Base-by-base conservation (phyloP, 1,140 invertebrate genomes). In the Danaus plexippus region DNA sequence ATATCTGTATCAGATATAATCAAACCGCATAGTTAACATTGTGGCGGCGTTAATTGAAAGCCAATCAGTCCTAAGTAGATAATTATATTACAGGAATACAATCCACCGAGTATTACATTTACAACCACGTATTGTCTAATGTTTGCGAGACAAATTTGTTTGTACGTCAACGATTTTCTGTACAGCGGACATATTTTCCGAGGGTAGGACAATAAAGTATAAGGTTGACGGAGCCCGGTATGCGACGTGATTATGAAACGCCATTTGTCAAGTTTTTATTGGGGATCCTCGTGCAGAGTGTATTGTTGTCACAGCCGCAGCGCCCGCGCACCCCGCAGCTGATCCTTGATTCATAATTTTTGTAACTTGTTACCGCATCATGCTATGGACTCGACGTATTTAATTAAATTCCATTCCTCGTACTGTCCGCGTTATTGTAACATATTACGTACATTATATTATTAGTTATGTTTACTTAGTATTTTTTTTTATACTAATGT, bases 181-280 rank as follows among this genome's bases (percentile, higher is more conserved):
- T 43, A 55, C 32, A 59, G 47, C 59, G 45, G 56, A 55, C 56
- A 53, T 57, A 66, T 52, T 61, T 61, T 55, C 58, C 54, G 51
- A 45, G 63, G 54, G 47, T 47, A 57, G 58, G 63, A 57, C 63
- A 64, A 57, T 60, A 61, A 60, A 59, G 58, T 64, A 18, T 45
- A 47, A 58, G 65, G 53, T 63, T 73, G 77, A 79, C 69, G 69
- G 77, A 65, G 66, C 64, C 62, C 61, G 82, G 82, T 82, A 85
- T 85, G 80, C 79, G 69, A 63, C 57, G 70, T 76, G 82, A 85
- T 85, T 83, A 85, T 83, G 80, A 82, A 77, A 77, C 78, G 70
- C 77, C 78, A 85, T 85, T 85, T 85, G 82, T 85, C 82, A 85
- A 85, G 82, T 85, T 85, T 85, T 85, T 85, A 85, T 85, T 85